phyloP scores from a whole-genome alignment of 2,888 invertebrate genomes.

The Fissipunctia ypsillon region DNA sequence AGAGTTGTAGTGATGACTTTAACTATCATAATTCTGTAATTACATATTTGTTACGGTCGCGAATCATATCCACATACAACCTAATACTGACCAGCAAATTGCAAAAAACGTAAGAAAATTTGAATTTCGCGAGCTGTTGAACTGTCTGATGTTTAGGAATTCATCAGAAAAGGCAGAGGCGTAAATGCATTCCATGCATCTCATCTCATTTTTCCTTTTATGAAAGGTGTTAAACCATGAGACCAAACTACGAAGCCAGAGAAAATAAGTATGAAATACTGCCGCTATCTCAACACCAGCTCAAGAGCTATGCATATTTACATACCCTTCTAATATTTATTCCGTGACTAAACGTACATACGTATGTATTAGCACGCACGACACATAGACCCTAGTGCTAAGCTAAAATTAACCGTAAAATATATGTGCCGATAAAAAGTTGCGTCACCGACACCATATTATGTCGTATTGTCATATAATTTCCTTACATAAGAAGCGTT shows the following conservation, averaged over 20 bases:
- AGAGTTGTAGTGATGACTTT: no score
- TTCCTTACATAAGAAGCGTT: constrained; percentile 53
- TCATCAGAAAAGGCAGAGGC: background rate
- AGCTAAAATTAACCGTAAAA: constrained; percentile 23
- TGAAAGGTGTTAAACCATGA: constrained; percentile 15
- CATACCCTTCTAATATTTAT: constrained; percentile 27
- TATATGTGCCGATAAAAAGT: constrained; percentile 31
- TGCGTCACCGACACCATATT: constrained; percentile 19
- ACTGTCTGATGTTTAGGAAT: background rate
- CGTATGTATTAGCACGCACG: constrained; percentile 22
- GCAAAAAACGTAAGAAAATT: no score
- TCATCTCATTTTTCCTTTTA: background rate
- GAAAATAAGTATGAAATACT: constrained; percentile 13
- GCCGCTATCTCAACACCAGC: constrained; percentile 21
- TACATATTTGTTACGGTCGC: no score
- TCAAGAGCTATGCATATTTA: constrained; percentile 23
- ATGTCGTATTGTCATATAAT: constrained; percentile 41
- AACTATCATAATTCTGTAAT: no score
- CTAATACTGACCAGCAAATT: no score
- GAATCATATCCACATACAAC: no score
- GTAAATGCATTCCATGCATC: background rate
- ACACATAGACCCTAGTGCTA: background rate
- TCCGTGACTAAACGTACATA: constrained; percentile 13
- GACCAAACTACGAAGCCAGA: constrained; percentile 2
- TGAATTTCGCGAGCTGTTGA: no score